Evolutionary conservation across 2,113 vertebrate genomes (phyloP), one percentile per base, ranked within the genome.

Genomic region (Cebidichthys violaceus): DNA sequence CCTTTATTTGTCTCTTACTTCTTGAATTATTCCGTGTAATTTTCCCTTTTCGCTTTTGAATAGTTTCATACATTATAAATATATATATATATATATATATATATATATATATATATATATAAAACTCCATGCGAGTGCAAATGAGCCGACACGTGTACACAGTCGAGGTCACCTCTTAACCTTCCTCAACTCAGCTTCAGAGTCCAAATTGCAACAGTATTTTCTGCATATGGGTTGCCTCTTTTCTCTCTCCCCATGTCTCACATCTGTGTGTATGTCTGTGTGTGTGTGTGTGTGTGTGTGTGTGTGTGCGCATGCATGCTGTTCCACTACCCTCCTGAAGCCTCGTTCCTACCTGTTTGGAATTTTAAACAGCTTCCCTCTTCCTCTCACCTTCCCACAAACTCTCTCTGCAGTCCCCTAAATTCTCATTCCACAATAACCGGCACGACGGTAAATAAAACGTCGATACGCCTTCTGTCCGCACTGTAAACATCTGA

Each of bases 291-390:
- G 61, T 73, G 45, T 29, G 10, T 35, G 69, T 39, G 35, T 70
- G 33, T 29, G 65, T 20, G 9, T 11, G 52, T 43, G 54, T 59
- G 35, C 24, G 81, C 17, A 47, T 45, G 54, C 8, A 18, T 39
- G 70, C 43, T 75, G 83, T 88, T 91, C 85, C 84, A 77, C 88
- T 80, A 86, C 85, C 79, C 86, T 92, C 91, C 89, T 86, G 89
- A 88, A 91, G 89, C 86, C 93, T 92, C 75, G 0, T 91, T 77
- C 61, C 78, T 93, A 93, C 92, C 92, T 93, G 93, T 94, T 89
- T 88, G 67, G 94, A 94, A 94, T 95, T 89, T 92, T 93, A 95
- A 95, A 81, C 89, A 94, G 87, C 82, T 83, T 86, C 82, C 73
- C 77, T 45, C 75, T 90, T 90, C 82, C 72, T 85, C 91, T 90